A percentile compares a stretch with the other conserved stretches of the same genome.
These are phyloP conservation scores for Ceratina calcarata DNA, from an alignment of 1,140 invertebrate species.

Conservation along the genomic window DNA sequence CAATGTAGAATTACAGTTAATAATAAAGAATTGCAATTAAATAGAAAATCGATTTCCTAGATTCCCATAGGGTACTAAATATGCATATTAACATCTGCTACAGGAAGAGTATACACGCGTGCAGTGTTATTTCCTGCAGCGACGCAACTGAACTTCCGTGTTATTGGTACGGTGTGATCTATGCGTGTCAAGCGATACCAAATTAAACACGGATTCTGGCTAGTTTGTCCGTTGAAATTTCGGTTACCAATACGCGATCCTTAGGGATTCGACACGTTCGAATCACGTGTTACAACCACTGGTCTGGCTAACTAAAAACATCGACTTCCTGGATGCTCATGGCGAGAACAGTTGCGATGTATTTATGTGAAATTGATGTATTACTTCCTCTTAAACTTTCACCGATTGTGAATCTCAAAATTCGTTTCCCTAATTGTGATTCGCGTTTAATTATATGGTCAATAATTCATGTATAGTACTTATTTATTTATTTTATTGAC, in stretches of 20 bases:
- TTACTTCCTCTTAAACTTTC: slow-evolving; percentile 18
- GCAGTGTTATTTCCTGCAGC: no score
- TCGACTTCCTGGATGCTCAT: slow-evolving; percentile 38
- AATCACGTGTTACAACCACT: slow-evolving; percentile 33
- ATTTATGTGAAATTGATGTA: slow-evolving; percentile 37
- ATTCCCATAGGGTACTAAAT: no score
- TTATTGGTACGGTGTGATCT: not conserved
- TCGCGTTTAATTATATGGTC: not conserved
- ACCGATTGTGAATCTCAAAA: not conserved
- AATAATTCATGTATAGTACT: not conserved
- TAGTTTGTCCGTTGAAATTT: slow-evolving; percentile 33
- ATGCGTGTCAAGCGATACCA: not conserved
- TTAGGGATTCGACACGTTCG: slow-evolving; percentile 42
- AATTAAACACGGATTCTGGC: not conserved
- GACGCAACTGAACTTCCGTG: not conserved
- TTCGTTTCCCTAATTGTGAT: not conserved
- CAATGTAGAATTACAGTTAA: no score
- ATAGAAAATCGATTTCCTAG: no score
- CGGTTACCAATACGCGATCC: slow-evolving; percentile 16
- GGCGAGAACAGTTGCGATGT: slow-evolving; percentile 9
- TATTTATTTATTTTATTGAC: no score
- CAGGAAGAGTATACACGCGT: no score
- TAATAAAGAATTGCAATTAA: no score
- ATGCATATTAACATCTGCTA: not conserved
- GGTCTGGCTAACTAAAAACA: slow-evolving; percentile 1